These are phyloP conservation scores for Saccopteryx leptura DNA, from an alignment of 2,113 vertebrate species.

Conservation along the genomic window DNA sequence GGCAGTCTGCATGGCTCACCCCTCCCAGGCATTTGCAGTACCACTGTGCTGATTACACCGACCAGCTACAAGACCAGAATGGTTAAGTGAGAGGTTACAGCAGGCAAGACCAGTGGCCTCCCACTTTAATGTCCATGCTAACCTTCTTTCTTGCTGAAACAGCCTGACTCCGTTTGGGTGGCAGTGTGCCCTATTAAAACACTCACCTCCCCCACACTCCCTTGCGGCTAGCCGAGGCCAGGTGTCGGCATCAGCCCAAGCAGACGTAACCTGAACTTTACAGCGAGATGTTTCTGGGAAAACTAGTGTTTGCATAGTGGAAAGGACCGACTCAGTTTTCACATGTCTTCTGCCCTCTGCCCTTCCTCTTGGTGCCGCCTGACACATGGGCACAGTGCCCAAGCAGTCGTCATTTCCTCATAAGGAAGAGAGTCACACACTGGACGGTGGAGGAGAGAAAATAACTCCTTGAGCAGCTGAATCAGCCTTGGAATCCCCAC, in stretches of 20 bases:
- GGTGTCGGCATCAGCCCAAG: neutral
- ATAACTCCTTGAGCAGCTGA: neutral
- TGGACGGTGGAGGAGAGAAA: neutral
- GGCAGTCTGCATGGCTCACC: fast-evolving
- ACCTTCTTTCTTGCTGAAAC: neutral
- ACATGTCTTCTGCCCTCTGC: neutral
- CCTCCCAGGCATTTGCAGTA: neutral
- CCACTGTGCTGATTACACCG: neutral
- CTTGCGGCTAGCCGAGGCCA: neutral
- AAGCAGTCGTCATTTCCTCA: neutral
- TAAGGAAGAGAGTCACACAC: neutral
- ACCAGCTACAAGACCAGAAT: neutral
- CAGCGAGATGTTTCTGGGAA: neutral
- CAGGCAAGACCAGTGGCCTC: neutral
- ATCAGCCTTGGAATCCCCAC: neutral
- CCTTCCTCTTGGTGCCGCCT: neutral
- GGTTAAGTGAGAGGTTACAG: neutral
- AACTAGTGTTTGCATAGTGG: neutral
- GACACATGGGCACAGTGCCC: neutral
- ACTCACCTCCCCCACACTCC: neutral
- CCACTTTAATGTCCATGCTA: neutral
- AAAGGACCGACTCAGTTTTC: neutral
- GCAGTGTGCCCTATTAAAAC: neutral
- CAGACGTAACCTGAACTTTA: neutral
- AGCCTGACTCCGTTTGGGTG: neutral